phyloP scores from a whole-genome alignment of 2,888 invertebrate species.

The Polylopha cassiicola region DNA sequence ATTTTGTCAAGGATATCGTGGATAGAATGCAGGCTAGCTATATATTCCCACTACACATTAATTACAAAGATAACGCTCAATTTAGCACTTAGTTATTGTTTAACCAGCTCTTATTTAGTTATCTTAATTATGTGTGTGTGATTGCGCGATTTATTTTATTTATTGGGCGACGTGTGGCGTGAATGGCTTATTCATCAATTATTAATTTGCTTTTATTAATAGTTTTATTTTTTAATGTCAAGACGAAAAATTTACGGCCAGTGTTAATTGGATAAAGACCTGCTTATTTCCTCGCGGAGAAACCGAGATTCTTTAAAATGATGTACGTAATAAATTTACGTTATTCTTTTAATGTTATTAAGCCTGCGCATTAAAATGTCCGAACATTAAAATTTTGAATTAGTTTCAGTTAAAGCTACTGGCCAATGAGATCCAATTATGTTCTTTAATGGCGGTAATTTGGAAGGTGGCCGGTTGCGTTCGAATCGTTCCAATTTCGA shows the following conservation, averaged over 20 bases:
- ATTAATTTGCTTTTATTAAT: constrained; percentile 24
- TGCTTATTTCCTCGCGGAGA: constrained; percentile 11
- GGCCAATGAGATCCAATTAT: constrained; percentile 69
- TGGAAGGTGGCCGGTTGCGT: constrained; percentile 61
- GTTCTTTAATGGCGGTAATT: constrained; percentile 66
- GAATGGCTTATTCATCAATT: constrained; percentile 16
- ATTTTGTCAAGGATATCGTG: constrained; percentile 3
- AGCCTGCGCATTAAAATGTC: constrained; percentile 27
- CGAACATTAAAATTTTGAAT: constrained; percentile 40
- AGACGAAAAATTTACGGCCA: constrained; percentile 22
- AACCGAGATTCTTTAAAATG: constrained; percentile 5
- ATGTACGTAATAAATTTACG: constrained; percentile 13
- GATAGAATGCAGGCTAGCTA: constrained; percentile 2
- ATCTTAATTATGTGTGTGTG: constrained; percentile 11
- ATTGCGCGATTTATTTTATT: constrained; percentile 23
- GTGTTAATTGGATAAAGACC: constrained; percentile 21
- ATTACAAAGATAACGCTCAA: constrained; percentile 11
- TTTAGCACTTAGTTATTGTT: constrained; percentile 20
- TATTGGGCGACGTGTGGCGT: constrained; percentile 24
- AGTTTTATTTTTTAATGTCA: constrained; percentile 24
- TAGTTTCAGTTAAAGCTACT: constrained; percentile 64
- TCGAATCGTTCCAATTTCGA: constrained; percentile 61
- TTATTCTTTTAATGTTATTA: constrained; percentile 18
- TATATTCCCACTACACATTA: constrained; percentile 5
- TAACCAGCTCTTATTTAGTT: constrained; percentile 20